Evolutionary conservation across 1,140 invertebrate species (phyloP), one percentile per base, ranked within the genome.

Genomic region (Trichonephila clavipes): DNA sequence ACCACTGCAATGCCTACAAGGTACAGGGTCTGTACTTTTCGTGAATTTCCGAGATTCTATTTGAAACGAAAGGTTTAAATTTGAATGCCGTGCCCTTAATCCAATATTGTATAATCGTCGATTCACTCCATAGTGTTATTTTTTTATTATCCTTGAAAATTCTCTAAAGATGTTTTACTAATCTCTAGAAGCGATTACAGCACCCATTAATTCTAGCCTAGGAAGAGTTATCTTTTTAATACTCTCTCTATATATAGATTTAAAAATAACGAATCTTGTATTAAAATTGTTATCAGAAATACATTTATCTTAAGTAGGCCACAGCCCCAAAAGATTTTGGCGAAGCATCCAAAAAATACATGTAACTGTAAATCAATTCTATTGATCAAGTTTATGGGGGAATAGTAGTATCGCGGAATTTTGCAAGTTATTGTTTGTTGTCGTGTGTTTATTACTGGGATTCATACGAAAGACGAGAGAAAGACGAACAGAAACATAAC

Each of bases 31-130:
- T 18, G 62, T 64, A 18, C 16, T 64, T 64, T 81, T 5, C 19
- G n/a, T 72, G 88, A 58, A 90, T 77, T 77, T 90, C 88, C 72
- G 19, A 72, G 12, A 77, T 40, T 28, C 64, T 69, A 90, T 90
- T 90, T 8, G 66, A 4, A 59, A 90, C 88, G 44, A 90, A 72
- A 4, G 44, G 2, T 44, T 90, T 90, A 6, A 24, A 77, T 51
- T 90, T 69, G 8, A 34, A 34, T 21, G 88, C 34, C 44, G 64
- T 58, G 21, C 34, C 66, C 61, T 77, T 69, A 14, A 77, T 69
- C 88, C 88, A 90, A 14, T 90, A 7, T 7, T 4, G 44, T 4
- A 92, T 59, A 64, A 92, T 92, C 7, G 90, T 66, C 7, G 90
- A 64, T 40, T 91, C 77, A 51, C 61, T 59, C 90, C 81, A 92